Evolutionary conservation across 2,888 invertebrate species (phyloP), one percentile per base, ranked within the genome.

Genomic region (Luffia ferchaultella): DNA sequence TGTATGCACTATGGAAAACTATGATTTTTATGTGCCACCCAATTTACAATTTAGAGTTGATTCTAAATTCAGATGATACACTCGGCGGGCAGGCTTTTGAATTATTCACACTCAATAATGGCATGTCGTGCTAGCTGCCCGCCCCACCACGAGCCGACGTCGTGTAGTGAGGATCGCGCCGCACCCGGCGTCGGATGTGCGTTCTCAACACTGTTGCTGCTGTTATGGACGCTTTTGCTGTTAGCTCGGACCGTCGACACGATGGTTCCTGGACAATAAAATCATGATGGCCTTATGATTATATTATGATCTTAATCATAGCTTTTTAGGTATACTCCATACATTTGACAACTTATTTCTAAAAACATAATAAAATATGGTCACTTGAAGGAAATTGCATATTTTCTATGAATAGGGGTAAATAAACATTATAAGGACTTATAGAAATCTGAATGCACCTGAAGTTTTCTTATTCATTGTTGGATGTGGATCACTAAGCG

Each of bases 111-210:
- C 46, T 19, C 46, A 16, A 19, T 18, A 46, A 46, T n/a, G 1
- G 48, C 17, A 20, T 52, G 53, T 17, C 56, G 52, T 1, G 87
- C 84, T 41, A 93, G 84, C 65, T 93, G 93, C 61, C 91, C 90
- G 62, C 88, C 88, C 95, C 94, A 95, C 95, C 95, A 95, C 62
- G 92, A 90, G 61, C 89, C 88, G 52, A 94, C 91, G 74, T 94
- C 94, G 60, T 88, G 86, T 59, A 92, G 87, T 51, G 76, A 79
- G 46, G 73, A 67, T 63, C 63, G 54, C 58, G 60, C 54, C 16
- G 48, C 56, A 54, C 53, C 51, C 47, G 51, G 47, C 51, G 30
- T 3, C 30, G 30, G 30, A 30, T 30, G 30, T 3, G 30, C 43
- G 16, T 42, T 9, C 41, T 46, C 7, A 52, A 45, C 18, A 30